A percentile compares a stretch with the other conserved stretches of the same genome.
These are phyloP conservation scores for Vanessa cardui DNA, from an alignment of 2,888 invertebrate species.

Conservation along the genomic window DNA sequence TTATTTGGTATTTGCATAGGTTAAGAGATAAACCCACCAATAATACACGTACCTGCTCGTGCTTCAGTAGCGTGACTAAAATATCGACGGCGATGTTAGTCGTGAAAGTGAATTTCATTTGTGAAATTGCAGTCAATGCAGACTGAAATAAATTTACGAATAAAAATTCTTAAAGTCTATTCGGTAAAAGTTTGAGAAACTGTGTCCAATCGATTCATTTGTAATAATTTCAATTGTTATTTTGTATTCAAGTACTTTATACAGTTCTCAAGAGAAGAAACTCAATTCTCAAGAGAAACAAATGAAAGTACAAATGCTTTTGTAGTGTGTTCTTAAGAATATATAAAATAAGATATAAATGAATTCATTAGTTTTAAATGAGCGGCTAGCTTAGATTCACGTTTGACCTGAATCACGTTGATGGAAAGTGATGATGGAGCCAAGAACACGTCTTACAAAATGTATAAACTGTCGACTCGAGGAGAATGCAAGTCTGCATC, in stretches of 20 bases:
- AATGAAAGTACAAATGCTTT: too few species aligned
- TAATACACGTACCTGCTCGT: constrained; percentile 30
- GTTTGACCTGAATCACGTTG: constrained; percentile 19
- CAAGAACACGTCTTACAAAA: constrained; percentile 12
- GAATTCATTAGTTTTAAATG: constrained; percentile 2
- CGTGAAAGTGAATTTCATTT: constrained; percentile 58
- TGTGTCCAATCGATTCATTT: not conserved
- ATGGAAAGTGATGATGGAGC: constrained; percentile 27
- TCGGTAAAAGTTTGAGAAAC: constrained; percentile 21
- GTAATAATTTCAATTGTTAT: not conserved
- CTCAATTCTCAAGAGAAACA: too few species aligned
- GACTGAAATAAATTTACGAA: constrained; percentile 11
- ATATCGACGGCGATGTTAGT: constrained; percentile 45
- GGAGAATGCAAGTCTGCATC: constrained; percentile 11
- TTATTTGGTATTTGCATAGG: constrained; percentile 17
- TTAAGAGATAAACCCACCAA: constrained; percentile 20
- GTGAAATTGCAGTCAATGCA: constrained; percentile 24
- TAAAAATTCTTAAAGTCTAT: constrained; percentile 14
- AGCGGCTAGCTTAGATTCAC: constrained; percentile 17
- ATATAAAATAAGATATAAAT: not conserved
- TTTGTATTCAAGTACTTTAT: too few species aligned
- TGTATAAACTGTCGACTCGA: constrained; percentile 14
- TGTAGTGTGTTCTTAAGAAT: not conserved
- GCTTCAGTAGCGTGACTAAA: constrained; percentile 53
- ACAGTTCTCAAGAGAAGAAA: too few species aligned